Evolutionary conservation across 1,140 invertebrate species (phyloP), one percentile per base, ranked within the genome.

Genomic region (Lasaia peninsularis): DNA sequence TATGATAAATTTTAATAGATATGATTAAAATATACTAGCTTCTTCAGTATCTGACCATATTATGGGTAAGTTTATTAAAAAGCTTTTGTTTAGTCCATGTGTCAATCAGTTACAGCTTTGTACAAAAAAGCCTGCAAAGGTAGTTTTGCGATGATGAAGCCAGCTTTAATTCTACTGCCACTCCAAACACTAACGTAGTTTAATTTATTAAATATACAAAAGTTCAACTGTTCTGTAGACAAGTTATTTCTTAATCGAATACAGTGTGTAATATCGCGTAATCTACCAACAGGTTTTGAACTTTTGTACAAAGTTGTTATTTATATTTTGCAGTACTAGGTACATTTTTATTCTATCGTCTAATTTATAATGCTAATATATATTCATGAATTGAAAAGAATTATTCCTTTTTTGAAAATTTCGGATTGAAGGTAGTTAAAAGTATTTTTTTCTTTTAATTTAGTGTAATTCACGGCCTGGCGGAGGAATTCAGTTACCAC

Each of bases 291-390:
- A 69, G 66, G 71, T 64, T 60, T 79, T 75, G 69, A 80, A 80
- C 75, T 82, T 80, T 75, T 78, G 73, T 78, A 80, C 77, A 80
- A 80, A 77, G 77, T 77, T 78, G 75, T 74, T 44, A 11, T 44
- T 28, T 28, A 28, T 28, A 7, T 28, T 28, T 28, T 28, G 16
- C 37, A 18, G 40, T 18, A 44, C 14, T 44, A 18, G 16, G 49
- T 48, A 44, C 18, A 40, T n/a, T n/a, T n/a, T n/a, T n/a, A n/a
- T n/a, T n/a, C n/a, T n/a, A n/a, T n/a, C n/a, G n/a, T n/a, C n/a
- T n/a, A n/a, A n/a, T n/a, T n/a, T n/a, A n/a, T n/a, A n/a, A n/a
- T n/a, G n/a, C n/a, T n/a, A n/a, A n/a, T n/a, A n/a, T n/a, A n/a
- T n/a, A n/a, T n/a, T n/a, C n/a, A n/a, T n/a, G n/a, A n/a, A n/a